A percentile compares a stretch with the other conserved stretches of the same genome.
These are phyloP conservation scores for Ptilonorhynchus violaceus DNA, from an alignment of 2,113 vertebrate species.

Conservation along the genomic window DNA sequence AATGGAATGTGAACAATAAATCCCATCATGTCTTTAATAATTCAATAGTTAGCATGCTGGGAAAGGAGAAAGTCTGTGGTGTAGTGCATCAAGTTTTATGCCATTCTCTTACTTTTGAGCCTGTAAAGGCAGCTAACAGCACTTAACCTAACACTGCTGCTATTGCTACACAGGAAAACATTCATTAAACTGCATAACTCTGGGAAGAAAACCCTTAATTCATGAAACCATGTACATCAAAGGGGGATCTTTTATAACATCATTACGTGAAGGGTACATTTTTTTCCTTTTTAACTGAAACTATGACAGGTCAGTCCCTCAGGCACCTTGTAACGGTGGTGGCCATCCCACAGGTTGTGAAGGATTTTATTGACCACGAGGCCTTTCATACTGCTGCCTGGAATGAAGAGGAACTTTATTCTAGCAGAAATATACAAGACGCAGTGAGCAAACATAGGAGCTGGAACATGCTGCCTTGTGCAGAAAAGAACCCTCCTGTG, in stretches of 20 bases:
- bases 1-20: slow-evolving; percentile 3
- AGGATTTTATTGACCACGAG: background rate
- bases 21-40: background rate
- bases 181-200: background rate
- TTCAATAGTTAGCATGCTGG: background rate
- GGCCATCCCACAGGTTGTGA: background rate
- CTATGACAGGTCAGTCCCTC: background rate
- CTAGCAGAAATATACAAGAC: background rate
- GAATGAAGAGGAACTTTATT: slow-evolving; percentile 25
- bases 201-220: slow-evolving; percentile 6
- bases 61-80: background rate
- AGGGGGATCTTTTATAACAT: background rate
- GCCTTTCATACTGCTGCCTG: background rate
- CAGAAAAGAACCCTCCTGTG: background rate
- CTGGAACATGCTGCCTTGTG: background rate
- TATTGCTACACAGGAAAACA: slow-evolving; percentile 2
- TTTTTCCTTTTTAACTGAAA: background rate
- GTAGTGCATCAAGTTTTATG: background rate
- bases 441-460: background rate
- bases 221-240: background rate
- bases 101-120: background rate
- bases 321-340: background rate
- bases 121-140: background rate
- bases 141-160: background rate
- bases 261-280: rapidly evolving